Evolutionary conservation across 1,140 invertebrate genomes (phyloP).

Genomic region (Brachionus sp.): DNA sequence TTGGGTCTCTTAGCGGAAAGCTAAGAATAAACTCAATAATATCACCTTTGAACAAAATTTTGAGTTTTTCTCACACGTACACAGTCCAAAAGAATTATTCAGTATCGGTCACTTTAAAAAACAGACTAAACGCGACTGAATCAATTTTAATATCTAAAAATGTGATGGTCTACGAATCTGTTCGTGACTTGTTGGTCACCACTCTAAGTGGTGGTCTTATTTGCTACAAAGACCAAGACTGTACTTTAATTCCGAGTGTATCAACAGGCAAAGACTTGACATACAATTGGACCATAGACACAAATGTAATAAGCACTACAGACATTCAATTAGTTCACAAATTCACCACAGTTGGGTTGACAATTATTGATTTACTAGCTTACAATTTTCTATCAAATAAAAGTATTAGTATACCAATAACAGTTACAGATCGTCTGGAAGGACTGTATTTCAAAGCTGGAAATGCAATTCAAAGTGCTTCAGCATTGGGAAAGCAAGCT

Average conservation of each 20-base stretch:
- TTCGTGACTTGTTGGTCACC: neutral
- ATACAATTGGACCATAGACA: neutral
- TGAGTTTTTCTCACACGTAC: neutral
- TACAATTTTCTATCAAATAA: neutral
- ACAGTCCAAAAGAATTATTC: neutral
- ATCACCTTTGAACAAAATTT: neutral
- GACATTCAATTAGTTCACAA: neutral
- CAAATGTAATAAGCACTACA: neutral
- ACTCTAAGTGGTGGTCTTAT: neutral
- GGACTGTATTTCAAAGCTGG: conserved; percentile 6
- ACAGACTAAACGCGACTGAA: neutral
- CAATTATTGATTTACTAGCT: neutral
- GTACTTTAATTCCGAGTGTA: neutral
- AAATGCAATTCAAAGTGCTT: neutral
- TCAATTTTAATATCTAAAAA: neutral
- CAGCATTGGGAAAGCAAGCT: neutral
- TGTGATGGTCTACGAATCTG: neutral
- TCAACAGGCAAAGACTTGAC: neutral
- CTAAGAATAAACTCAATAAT: neutral
- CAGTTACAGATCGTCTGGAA: neutral
- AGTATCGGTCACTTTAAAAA: neutral
- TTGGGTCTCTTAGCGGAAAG: neutral
- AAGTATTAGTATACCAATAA: neutral
- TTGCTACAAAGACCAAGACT: neutral
- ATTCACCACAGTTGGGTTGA: neutral